Evolutionary conservation across 2,113 vertebrate genomes (phyloP).

Genomic region (Xiphias gladius): DNA sequence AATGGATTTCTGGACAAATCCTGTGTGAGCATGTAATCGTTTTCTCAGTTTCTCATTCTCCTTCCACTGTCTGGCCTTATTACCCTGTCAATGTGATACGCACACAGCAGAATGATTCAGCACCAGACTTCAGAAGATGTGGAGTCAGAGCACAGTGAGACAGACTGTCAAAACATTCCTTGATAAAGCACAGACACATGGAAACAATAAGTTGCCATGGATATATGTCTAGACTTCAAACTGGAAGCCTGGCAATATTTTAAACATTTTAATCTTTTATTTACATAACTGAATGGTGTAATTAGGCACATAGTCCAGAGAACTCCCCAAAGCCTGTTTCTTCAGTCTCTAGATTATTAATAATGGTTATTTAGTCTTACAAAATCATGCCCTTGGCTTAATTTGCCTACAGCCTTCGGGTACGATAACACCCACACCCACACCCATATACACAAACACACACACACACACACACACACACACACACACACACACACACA

Average conservation of each 20-base stretch:
- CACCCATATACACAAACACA: too few species aligned
- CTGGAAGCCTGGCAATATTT: constrained; percentile 13
- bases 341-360: constrained; percentile 22
- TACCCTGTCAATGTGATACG: constrained; percentile 26
- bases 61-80: constrained; percentile 31
- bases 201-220: constrained; percentile 13
- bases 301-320: constrained; percentile 27
- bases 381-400: constrained; percentile 24
- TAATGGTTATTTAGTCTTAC: constrained; percentile 16
- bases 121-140: constrained; percentile 8
- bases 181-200: background rate
- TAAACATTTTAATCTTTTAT: constrained; percentile 34
- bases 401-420: constrained; percentile 29
- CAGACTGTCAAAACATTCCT: background rate
- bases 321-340: constrained; percentile 22
- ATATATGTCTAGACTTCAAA: constrained; percentile 6
- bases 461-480: background rate
- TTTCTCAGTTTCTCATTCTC: constrained; percentile 16
- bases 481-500: too few species aligned
- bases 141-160: constrained; percentile 3
- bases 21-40: constrained; percentile 27
- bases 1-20: constrained; percentile 53
- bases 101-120: constrained; percentile 43
- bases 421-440: too few species aligned
- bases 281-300: constrained; percentile 34